Evolutionary conservation across 1,140 invertebrate species (phyloP), one percentile per base, ranked within the genome.

Genomic region (Contarinia nasturtii): DNA sequence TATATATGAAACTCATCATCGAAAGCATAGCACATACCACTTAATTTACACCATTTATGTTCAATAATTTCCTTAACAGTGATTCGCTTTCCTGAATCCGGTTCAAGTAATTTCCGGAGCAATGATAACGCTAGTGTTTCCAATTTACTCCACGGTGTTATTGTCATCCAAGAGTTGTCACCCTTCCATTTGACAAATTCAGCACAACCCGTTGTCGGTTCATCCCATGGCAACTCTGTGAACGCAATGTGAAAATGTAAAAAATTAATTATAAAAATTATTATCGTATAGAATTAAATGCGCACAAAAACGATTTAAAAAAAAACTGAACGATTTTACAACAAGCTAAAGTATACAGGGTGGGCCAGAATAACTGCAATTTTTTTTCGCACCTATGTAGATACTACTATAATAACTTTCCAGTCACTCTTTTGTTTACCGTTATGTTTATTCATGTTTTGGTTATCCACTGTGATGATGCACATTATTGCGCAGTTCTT

Each of bases 211-310:
- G 65, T 60, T 27, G 70, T 69, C 1, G 92, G 81, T 57, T 86
- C 77, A 70, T 91, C 83, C 92, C 92, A 96, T 18, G 91, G 91
- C 49, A 96, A 65, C 68, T 95, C 91, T 90, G 66, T 21, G 11
- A 43, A 20, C 27, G 27, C 17, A 14, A 21, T 44, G 15, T 42
- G 41, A 8, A 7, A 15, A 10, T 42, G 41, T 10, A 42, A 7
- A 42, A 42, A 15, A 10, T 42, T 7, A 42, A 15, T 42, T 12
- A 15, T 42, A 42, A 42, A 42, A 42, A 14, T 42, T 42, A 18
- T 14, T n/a, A n/a, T n/a, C n/a, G n/a, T n/a, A n/a, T n/a, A n/a
- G n/a, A n/a, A n/a, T n/a, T n/a, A n/a, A 36, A 36, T n/a, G n/a
- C 10, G 10, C n/a, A n/a, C n/a, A 36, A 36, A 36, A 10, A 36